phyloP scores from a whole-genome alignment of 2,113 vertebrate genomes.

The Egretta garzetta region DNA sequence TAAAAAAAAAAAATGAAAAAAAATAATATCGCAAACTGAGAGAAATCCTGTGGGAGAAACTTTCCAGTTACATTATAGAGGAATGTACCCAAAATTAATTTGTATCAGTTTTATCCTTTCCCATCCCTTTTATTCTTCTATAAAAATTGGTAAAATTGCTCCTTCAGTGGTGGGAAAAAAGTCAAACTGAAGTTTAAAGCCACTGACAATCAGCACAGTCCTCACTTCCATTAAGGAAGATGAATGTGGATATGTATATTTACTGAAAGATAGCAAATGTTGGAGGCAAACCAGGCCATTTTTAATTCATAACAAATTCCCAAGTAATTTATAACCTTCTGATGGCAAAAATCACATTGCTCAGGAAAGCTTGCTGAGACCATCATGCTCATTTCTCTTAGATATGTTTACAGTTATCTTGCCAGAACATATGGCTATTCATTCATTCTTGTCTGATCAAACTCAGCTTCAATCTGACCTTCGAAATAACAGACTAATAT shows the following conservation, averaged over 20 bases:
- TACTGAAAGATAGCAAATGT: neutral
- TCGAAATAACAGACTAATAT: neutral
- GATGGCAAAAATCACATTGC: neutral
- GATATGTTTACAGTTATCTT: slow-evolving; percentile 54
- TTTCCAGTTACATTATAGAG: neutral
- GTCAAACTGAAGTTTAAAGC: neutral
- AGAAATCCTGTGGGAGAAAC: neutral
- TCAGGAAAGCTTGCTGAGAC: neutral
- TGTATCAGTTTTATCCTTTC: neutral
- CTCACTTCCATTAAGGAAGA: neutral
- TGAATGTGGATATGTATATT: neutral
- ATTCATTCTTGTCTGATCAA: slow-evolving; percentile 58
- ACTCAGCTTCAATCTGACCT: slow-evolving; percentile 26
- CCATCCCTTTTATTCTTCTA: neutral
- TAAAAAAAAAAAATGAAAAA: neutral
- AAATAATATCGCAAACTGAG: neutral
- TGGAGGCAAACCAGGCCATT: neutral
- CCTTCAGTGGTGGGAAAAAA: neutral
- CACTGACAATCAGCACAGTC: neutral
- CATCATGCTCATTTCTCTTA: neutral
- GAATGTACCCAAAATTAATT: neutral
- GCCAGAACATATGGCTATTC: slow-evolving; percentile 28
- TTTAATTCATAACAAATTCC: neutral
- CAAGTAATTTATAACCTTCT: neutral
- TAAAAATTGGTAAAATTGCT: neutral